phyloP scores from a whole-genome alignment of 2,113 vertebrate species.

The Amphilophus citrinellus region DNA sequence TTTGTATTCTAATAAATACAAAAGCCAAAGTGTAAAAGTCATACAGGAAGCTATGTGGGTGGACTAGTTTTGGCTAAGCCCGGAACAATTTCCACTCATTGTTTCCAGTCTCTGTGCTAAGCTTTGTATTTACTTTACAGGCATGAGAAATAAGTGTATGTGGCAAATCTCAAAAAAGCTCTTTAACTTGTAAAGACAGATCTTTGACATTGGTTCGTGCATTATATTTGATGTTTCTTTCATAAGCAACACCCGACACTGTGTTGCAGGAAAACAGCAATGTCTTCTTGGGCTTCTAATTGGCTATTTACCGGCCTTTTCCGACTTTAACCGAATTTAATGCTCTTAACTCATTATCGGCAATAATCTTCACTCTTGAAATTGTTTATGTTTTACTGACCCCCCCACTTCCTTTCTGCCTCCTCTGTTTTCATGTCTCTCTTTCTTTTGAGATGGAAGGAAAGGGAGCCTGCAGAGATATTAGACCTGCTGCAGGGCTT shows the following conservation, averaged over 20 bases:
- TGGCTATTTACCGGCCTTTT: not conserved
- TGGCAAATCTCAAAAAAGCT: not conserved
- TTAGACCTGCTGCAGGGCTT: slow-evolving; percentile 51
- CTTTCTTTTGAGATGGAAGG: slow-evolving; percentile 30
- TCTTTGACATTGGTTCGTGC: not conserved
- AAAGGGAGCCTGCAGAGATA: slow-evolving; percentile 45
- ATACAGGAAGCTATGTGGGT: not conserved
- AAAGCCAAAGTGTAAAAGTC: not conserved
- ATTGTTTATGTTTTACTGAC: slow-evolving; percentile 27
- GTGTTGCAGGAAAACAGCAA: not conserved
- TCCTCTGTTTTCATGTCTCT: not conserved
- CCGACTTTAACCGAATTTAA: not conserved
- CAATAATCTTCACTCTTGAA: slow-evolving; percentile 11
- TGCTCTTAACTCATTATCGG: slow-evolving; percentile 24
- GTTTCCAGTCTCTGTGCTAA: not conserved
- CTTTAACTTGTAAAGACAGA: slow-evolving; percentile 5
- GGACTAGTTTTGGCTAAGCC: not conserved
- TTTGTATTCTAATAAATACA: not conserved
- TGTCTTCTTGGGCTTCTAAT: not conserved
- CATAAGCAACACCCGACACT: not conserved
- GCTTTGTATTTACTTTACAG: not conserved
- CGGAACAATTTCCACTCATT: not conserved
- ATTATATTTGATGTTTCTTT: not conserved
- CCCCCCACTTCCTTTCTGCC: slow-evolving; percentile 4
- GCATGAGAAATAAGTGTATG: not conserved